A percentile compares a stretch with the other conserved stretches of the same genome.
Conservation (phyloP, 2,113 vertebrate genomes). For the Nyctibius bracteatus region DNA sequence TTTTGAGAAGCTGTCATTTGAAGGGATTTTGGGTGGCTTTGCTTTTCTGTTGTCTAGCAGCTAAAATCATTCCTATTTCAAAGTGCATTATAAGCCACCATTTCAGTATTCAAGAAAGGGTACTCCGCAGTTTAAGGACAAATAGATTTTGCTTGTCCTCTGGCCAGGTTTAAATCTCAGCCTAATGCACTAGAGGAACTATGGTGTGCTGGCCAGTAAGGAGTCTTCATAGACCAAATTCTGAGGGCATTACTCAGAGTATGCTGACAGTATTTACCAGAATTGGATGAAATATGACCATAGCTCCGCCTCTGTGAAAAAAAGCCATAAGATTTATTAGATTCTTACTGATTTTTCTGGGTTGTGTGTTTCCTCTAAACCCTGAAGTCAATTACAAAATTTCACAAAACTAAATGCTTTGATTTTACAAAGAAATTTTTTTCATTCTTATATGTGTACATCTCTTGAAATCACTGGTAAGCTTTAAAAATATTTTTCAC, state of each 20-base stretch:
- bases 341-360: background rate
- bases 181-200: background rate
- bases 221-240: background rate
- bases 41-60: background rate
- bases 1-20: background rate
- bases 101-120: background rate
- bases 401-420: background rate
- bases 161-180: background rate
- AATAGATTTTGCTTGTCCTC: background rate
- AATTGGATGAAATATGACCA: background rate
- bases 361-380: background rate
- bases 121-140: background rate
- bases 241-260: background rate
- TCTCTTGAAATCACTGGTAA: background rate
- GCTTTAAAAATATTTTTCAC: background rate
- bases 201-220: background rate
- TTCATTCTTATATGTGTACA: background rate
- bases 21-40: background rate
- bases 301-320: background rate
- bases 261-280: background rate
- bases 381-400: background rate
- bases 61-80: background rate
- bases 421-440: background rate
- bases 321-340: rapidly evolving
- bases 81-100: background rate